Evolutionary conservation across 2,888 invertebrate genomes (phyloP), one percentile per base, ranked within the genome.

Genomic region (Diploptera punctata): DNA sequence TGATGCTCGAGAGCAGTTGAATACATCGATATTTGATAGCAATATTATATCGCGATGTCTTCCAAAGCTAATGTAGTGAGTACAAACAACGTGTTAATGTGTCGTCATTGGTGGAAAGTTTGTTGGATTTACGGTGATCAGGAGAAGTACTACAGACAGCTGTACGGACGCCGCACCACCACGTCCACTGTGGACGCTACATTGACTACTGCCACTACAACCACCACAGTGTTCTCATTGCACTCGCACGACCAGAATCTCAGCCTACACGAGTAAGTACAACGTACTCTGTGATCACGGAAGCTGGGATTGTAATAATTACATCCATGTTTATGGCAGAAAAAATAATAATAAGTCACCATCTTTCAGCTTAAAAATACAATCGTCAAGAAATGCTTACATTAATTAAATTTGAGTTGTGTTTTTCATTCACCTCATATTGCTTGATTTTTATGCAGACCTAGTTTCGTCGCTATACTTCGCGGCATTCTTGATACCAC

Each of bases 21-120:
- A 29, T 24, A 52, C 47, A 29, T 68, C 44, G 26, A n/a, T 65
- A 43, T 24, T 43, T n/a, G n/a, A n/a, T n/a, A n/a, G n/a, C n/a
- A n/a, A n/a, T n/a, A n/a, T n/a, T n/a, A n/a, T n/a, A n/a, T n/a
- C n/a, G n/a, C n/a, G 70, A 80, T 79, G 77, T 78, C 80, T 74
- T 80, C 79, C 72, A 79, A 77, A 73, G 78, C 79, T 38, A 79
- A 81, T 43, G 74, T 80, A 61, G 82, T 81, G 77, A 81, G 69
- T 31, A 69, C 62, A 47, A 81, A 91, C 75, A 92, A 92, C 83
- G 90, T 92, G 81, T 83, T 93, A 76, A 92, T 92, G 90, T 92
- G 93, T 85, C 91, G 91, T 82, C 92, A 93, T 86, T 94, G 94
- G 93, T 94, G 94, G 94, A 92, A 92, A 83, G 93, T 93, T 74